Conservation (phyloP, 2,888 invertebrate genomes). For the Erebia ligea region DNA sequence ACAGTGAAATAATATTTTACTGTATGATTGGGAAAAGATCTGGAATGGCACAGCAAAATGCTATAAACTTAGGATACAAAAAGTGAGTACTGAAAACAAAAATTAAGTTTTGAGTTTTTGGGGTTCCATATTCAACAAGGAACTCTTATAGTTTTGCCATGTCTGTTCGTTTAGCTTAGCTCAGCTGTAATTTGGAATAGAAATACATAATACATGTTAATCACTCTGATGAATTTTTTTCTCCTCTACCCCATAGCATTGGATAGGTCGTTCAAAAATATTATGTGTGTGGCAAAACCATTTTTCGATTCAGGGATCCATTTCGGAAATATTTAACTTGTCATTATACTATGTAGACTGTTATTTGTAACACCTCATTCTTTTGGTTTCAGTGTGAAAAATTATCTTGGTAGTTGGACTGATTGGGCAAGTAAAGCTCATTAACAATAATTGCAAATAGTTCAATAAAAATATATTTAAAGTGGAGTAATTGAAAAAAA, state of each 20-base stretch:
- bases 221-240: too few species aligned
- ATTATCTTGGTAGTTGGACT: conserved; percentile 84
- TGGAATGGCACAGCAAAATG: conserved; percentile 83
- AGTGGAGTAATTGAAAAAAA: not conserved
- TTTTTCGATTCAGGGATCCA: too few species aligned
- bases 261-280: too few species aligned
- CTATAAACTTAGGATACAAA: conserved; percentile 82
- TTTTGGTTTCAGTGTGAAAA: conserved; percentile 76
- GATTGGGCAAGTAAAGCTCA: conserved; percentile 78
- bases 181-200: too few species aligned
- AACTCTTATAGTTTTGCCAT: too few species aligned
- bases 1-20: conserved; percentile 86
- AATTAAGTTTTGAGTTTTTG: too few species aligned
- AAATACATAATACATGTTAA: too few species aligned
- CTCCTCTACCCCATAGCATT: too few species aligned
- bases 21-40: conserved; percentile 88
- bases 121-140: too few species aligned
- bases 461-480: not conserved
- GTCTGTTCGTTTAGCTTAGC: too few species aligned
- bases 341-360: not conserved
- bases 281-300: too few species aligned
- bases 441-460: conserved; percentile 25
- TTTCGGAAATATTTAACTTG: too few species aligned
- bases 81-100: conserved; percentile 71
- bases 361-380: not conserved